phyloP scores from a whole-genome alignment of 2,888 invertebrate genomes.

The Cabera pusaria region DNA sequence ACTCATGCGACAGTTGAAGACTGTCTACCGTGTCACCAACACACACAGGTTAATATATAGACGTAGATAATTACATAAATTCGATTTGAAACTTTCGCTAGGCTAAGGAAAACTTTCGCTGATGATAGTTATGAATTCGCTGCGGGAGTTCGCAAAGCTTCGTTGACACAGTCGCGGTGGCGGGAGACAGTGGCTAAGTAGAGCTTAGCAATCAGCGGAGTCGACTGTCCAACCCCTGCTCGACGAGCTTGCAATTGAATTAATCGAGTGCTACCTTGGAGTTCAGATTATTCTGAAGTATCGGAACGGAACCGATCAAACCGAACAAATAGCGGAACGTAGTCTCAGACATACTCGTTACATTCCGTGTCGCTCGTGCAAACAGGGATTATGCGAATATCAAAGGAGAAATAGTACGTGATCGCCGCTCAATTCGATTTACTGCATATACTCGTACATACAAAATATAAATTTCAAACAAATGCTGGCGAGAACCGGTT shows the following conservation, averaged over 20 bases:
- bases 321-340: constrained; percentile 6
- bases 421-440: constrained; percentile 1
- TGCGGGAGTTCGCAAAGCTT: not conserved
- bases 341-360: constrained; percentile 4
- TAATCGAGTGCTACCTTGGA: not conserved
- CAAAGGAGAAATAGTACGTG: constrained; percentile 12
- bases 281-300: not conserved
- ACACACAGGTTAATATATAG: too few species aligned
- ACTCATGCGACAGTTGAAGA: constrained; percentile 13
- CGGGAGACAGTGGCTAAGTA: too few species aligned
- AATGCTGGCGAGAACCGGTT: too few species aligned
- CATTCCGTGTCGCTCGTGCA: constrained; percentile 8
- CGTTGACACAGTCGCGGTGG: not conserved
- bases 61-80: too few species aligned
- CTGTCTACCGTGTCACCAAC: constrained; percentile 35
- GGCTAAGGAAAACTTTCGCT: not conserved
- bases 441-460: too few species aligned
- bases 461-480: too few species aligned
- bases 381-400: constrained; percentile 11
- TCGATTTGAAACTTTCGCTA: not conserved
- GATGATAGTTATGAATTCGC: not conserved
- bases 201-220: too few species aligned
- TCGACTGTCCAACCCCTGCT: not conserved
- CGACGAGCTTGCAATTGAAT: constrained; percentile 1
- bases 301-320: constrained; percentile 12